Base-by-base conservation (phyloP, 2,888 invertebrate species). In the Drosophila mettleri region DNA sequence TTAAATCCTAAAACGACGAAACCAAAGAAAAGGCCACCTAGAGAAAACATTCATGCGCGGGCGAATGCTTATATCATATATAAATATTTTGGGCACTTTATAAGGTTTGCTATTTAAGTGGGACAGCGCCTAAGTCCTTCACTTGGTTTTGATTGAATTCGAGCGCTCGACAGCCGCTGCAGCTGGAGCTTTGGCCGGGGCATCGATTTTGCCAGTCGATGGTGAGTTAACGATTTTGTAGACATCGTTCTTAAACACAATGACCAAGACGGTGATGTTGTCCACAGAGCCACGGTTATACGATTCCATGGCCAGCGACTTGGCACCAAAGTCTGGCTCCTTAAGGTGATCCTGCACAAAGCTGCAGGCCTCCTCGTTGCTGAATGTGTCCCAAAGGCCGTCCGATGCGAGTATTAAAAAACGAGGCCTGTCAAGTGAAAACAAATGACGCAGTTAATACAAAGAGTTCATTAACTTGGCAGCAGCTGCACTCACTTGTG, bases 361-460 rank as follows among this genome's bases (percentile, higher is more conserved):
- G 80, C 95, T 95, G 14, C 98, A 95, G 27, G 98, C 98, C 92
- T 98, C 98, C 91, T 98, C 98, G 92, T 98, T 98, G 43, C 96
- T 94, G 91, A 98, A 98, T 20, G 97, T 98, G 91, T 99, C 99
- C 98, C 98, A 99, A 33, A 99, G 93, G 2, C 99, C 99, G 93
- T 99, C 99, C 1, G 98, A 97, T 14, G 98, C 99, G 64, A 99
- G 93, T 69, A 99, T 95, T 80, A 98, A 93, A 92, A 99, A 99
- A 93, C 95, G 94, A 0, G 98, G 98, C 89, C 92, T 92, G 51
- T 1, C n/a, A 29, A 48, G 34, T 9, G 22, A 49, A 22, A 34
- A 8, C 3, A 18, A 8, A 61, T 58, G 48, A 58, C 53, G 72
- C 54, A 45, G 39, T 53, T 29, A 34, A 33, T 27, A 22, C 8